A percentile compares a stretch with the other conserved stretches of the same genome.
Conservation (phyloP, 2,113 vertebrate genomes). For the Micromys minutus region DNA sequence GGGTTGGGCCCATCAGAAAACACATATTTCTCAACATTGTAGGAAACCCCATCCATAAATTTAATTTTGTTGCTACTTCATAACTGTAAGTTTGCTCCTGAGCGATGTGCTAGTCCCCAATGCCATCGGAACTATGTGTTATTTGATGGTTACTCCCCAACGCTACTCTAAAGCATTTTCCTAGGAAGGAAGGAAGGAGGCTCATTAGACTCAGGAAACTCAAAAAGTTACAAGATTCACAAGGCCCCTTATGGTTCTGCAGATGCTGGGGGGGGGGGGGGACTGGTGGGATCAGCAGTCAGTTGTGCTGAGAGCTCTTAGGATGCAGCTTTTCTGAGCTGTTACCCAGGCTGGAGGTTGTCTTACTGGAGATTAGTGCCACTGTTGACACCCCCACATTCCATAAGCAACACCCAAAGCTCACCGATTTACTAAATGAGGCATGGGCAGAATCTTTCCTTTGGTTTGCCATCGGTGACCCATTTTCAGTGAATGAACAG, state of each 20-base stretch:
- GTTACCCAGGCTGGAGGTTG: not conserved
- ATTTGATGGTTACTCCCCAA: not conserved
- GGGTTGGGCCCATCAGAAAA: not conserved
- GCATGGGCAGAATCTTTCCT: not conserved
- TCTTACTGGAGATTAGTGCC: too few relatives aligned
- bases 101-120: not conserved
- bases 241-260: too few relatives aligned
- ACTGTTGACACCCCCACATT: not conserved
- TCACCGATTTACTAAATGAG: not conserved
- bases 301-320: not conserved
- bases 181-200: not conserved
- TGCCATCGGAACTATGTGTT: not conserved
- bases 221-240: too few relatives aligned
- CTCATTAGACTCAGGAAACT: not conserved
- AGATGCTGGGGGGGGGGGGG: not conserved
- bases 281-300: too few relatives aligned
- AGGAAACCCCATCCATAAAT: not conserved
- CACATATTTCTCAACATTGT: not conserved
- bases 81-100: not conserved
- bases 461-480: not conserved
- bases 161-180: not conserved
- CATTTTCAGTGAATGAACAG: not conserved
- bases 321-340: not conserved
- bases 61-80: not conserved
- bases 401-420: not conserved